Evolutionary conservation across 2,113 vertebrate species (phyloP).

Genomic region (Sander lucioperca): DNA sequence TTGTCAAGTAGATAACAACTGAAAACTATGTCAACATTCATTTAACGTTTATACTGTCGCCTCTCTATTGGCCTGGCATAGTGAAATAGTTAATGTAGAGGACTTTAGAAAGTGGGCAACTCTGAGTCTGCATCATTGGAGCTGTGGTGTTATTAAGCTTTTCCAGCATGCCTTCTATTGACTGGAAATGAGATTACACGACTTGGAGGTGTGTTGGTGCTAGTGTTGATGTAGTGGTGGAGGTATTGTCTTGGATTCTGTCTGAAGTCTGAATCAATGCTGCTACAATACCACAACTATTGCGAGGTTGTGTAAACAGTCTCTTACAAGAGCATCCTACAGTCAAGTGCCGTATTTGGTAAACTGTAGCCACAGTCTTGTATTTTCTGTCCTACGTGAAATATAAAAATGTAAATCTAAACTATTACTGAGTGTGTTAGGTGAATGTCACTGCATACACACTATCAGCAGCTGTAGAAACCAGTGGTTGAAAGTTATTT

Average conservation of each 20-base stretch:
- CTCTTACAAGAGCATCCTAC: background rate
- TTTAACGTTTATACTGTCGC: background rate
- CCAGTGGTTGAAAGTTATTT: constrained; percentile 24
- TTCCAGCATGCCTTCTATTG: constrained; percentile 12
- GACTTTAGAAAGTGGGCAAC: constrained; percentile 12
- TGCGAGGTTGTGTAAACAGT: constrained; percentile 23
- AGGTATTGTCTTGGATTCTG: constrained; percentile 2
- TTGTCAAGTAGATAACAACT: constrained; percentile 41
- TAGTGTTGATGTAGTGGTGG: background rate
- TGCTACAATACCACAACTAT: constrained; percentile 19
- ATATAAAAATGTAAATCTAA: constrained; percentile 29
- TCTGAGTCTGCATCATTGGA: constrained; percentile 5
- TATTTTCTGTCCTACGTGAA: background rate
- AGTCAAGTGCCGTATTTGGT: constrained; percentile 28
- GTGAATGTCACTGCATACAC: background rate
- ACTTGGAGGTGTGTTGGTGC: background rate
- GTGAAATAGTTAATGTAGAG: constrained; percentile 4
- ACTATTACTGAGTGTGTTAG: background rate
- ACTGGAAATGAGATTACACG: constrained; percentile 42
- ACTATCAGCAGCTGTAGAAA: background rate
- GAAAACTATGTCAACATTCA: constrained; percentile 14
- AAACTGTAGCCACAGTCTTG: constrained; percentile 10
- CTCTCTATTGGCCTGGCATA: background rate
- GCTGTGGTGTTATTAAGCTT: constrained; percentile 5
- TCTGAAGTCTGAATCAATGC: background rate